These are phyloP conservation scores for Heliocidaris erythrogramma DNA, from an alignment of 35 echinoderm and acorn worm species.

Conservation along the genomic window DNA sequence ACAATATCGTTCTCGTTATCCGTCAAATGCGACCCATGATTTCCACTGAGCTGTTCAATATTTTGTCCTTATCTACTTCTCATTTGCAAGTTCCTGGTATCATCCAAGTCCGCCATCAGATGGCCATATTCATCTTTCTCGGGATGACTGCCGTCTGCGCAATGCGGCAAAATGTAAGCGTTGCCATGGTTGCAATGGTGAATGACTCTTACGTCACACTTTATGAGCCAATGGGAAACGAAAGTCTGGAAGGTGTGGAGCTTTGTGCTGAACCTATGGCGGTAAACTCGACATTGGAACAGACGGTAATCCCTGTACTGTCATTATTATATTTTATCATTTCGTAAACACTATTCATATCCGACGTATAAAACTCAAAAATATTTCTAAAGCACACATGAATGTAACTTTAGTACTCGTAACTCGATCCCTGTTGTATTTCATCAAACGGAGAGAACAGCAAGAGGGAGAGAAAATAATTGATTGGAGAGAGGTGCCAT, in stretches of 20 bases:
- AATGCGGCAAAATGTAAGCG: conserved; percentile 93
- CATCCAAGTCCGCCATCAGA: conserved; percentile 64
- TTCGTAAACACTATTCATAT: no score
- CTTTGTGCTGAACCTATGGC: neutral
- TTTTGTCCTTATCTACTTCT: neutral
- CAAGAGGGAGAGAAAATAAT: no score
- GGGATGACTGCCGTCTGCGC: conserved; percentile 90
- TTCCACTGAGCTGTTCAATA: neutral
- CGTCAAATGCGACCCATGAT: neutral
- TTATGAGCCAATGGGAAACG: neutral
- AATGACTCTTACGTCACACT: conserved; percentile 54
- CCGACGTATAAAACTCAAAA: no score
- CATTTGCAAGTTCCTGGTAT: conserved; percentile 30
- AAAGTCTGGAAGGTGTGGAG: neutral
- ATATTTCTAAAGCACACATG: no score
- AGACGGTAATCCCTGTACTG: neutral
- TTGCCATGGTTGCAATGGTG: conserved; percentile 96
- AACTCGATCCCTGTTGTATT: no score
- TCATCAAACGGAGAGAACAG: no score
- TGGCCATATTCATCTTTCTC: conserved; percentile 69
- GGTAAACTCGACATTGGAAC: neutral
- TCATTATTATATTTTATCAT: neutral
- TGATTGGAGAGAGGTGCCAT: no score
- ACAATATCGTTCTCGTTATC: conserved; percentile 14
- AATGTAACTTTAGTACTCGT: no score